A percentile compares a stretch with the other conserved stretches of the same genome.
Evolutionary conservation across 2,888 invertebrate genomes (phyloP).

Genomic region (Gandaritis pyraliata): DNA sequence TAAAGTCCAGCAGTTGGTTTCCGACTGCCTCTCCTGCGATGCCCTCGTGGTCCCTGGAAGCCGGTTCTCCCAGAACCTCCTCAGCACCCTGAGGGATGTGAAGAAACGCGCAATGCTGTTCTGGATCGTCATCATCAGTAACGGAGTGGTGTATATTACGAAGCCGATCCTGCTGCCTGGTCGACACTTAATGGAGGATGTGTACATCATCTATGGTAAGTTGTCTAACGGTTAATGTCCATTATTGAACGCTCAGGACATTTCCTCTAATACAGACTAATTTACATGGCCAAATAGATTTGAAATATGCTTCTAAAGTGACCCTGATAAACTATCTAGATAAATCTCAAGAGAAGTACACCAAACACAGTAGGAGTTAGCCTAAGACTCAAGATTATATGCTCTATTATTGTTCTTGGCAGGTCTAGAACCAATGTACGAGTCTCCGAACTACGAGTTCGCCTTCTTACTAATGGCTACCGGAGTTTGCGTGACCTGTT

Average conservation of each 20-base stretch:
- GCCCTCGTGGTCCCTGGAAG: slow-evolving; percentile 44
- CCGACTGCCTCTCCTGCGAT: slow-evolving; percentile 50
- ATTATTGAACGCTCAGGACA: too few species aligned
- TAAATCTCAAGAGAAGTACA: too few species aligned
- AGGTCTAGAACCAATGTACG: slow-evolving; percentile 64
- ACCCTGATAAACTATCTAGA: too few species aligned
- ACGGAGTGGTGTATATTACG: slow-evolving; percentile 51
- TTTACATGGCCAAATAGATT: too few species aligned
- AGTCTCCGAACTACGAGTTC: slow-evolving; percentile 64
- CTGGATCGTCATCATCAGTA: slow-evolving; percentile 56
- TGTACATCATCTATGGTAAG: slow-evolving; percentile 53
- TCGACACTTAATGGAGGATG: slow-evolving; percentile 59
- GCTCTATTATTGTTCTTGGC: slow-evolving; percentile 15
- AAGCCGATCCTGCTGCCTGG: slow-evolving; percentile 57
- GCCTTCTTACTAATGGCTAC: slow-evolving; percentile 42
- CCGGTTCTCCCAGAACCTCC: slow-evolving; percentile 55
- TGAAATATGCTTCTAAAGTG: too few species aligned
- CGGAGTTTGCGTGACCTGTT: slow-evolving; percentile 48
- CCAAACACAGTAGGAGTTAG: too few species aligned
- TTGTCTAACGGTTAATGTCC: too few species aligned
- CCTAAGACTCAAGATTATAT: too few species aligned
- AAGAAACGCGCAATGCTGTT: slow-evolving; percentile 60
- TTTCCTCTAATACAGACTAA: too few species aligned
- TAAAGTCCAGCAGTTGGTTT: slow-evolving; percentile 50
- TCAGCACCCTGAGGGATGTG: slow-evolving; percentile 48